phyloP scores from a whole-genome alignment of 2,797 vertebrate species.

The Brachyalestes nurse region DNA sequence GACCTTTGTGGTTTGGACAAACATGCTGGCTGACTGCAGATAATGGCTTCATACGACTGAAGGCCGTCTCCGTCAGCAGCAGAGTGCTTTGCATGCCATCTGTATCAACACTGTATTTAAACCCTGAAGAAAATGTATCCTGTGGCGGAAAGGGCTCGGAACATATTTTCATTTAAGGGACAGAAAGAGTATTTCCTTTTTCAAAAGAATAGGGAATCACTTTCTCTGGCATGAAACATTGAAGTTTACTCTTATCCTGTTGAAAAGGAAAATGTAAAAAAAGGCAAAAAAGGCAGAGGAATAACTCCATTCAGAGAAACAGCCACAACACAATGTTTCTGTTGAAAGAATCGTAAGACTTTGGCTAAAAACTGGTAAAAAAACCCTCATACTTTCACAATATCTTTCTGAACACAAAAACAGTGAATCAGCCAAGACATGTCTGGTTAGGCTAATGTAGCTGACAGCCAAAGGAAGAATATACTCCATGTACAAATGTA shows the following conservation, averaged over 20 bases:
- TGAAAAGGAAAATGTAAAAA: background rate
- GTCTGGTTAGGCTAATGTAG: too few relatives aligned
- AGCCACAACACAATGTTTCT: too few relatives aligned
- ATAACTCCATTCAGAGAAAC: background rate
- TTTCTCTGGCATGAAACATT: background rate
- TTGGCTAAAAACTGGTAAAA: too few relatives aligned
- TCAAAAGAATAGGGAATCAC: background rate
- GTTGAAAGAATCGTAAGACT: too few relatives aligned
- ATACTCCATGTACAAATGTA: too few relatives aligned
- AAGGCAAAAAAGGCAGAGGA: background rate
- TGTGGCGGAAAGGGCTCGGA: background rate
- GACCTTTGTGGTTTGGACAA: conserved; percentile 43
- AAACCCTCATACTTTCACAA: too few relatives aligned
- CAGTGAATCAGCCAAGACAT: too few relatives aligned
- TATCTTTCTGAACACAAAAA: too few relatives aligned
- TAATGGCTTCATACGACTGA: conserved; percentile 40
- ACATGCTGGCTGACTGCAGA: conserved; percentile 35
- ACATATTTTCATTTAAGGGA: background rate
- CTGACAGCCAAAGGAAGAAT: too few relatives aligned
- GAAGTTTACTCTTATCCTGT: background rate
- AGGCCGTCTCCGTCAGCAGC: conserved; percentile 19
- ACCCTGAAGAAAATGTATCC: background rate
- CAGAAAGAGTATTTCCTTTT: background rate
- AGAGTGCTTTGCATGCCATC: background rate
- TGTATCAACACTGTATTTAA: conserved; percentile 28